Percentiles rank a stretch among this genome's conserved stretches.
Evolutionary conservation across 2,888 invertebrate species (phyloP).

Genomic region (Himalopsyche japonica): DNA sequence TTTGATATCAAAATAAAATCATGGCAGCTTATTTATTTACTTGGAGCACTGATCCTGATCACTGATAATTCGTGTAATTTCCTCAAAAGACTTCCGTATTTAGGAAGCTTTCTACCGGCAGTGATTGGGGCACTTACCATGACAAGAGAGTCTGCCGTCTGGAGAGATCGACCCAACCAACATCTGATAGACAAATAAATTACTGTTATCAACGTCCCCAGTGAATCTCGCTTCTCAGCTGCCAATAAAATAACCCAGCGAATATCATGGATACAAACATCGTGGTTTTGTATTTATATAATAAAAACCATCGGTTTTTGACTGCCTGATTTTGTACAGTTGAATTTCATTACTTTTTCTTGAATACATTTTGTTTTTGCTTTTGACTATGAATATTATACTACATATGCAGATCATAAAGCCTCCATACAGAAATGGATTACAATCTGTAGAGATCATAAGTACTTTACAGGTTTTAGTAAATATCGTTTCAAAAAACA

Average conservation of each 20-base stretch:
- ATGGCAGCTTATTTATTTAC: neutral
- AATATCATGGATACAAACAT: neutral
- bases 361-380: no score
- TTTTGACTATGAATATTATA: no score
- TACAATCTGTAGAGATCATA: no score
- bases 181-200: slow-evolving; percentile 21
- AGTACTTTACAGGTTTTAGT: no score
- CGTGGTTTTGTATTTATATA: neutral
- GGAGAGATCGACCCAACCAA: neutral
- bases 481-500: no score
- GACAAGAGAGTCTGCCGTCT: neutral
- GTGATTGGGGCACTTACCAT: neutral
- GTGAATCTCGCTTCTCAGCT: neutral
- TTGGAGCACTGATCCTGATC: neutral
- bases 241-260: neutral
- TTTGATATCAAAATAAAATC: no score
- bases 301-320: neutral
- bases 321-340: no score
- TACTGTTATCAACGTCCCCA: slow-evolving; percentile 10
- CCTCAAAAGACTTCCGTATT: neutral
- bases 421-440: no score
- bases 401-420: no score
- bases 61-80: neutral
- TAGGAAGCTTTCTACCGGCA: neutral
- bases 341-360: no score